Evolutionary conservation across 2,797 vertebrate species (phyloP).

Genomic region (Diglossa cyanea): DNA sequence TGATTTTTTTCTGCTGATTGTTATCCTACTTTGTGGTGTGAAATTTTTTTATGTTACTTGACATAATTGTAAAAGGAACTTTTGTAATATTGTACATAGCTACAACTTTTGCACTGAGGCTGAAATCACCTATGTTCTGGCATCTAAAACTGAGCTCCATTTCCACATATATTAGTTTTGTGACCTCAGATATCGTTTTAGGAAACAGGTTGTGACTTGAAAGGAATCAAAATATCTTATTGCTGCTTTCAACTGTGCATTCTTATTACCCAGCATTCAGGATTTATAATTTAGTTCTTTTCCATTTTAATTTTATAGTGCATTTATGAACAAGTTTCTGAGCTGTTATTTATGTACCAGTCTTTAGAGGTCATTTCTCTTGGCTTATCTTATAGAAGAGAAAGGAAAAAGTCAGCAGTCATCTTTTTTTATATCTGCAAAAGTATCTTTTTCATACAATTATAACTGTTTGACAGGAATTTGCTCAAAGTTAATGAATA

Average conservation of each 20-base stretch:
- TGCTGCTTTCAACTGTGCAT: not conserved
- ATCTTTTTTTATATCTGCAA: slow-evolving; percentile 45
- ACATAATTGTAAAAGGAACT: not conserved
- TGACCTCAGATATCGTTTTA: not conserved
- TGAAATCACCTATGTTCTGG: not conserved
- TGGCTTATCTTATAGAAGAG: slow-evolving; percentile 50
- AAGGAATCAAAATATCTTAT: not conserved
- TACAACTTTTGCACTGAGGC: not conserved
- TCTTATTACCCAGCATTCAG: not conserved
- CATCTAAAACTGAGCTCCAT: not conserved
- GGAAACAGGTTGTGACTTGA: not conserved
- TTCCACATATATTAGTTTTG: not conserved
- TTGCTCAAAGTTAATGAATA: slow-evolving; percentile 66
- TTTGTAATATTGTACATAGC: not conserved
- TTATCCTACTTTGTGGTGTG: not conserved
- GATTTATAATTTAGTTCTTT: not conserved
- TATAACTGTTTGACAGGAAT: slow-evolving; percentile 66
- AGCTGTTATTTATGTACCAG: not conserved
- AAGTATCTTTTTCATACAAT: slow-evolving; percentile 65
- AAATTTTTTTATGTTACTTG: not conserved
- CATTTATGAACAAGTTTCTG: slow-evolving; percentile 12
- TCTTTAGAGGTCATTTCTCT: slow-evolving; percentile 15
- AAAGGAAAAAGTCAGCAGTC: slow-evolving; percentile 36
- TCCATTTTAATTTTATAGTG: not conserved
- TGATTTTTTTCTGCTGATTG: not conserved